Percentiles rank a stretch among this genome's conserved stretches.
Conservation (phyloP, 2,797 vertebrate genomes). For the Oophaga sylvatica region DNA sequence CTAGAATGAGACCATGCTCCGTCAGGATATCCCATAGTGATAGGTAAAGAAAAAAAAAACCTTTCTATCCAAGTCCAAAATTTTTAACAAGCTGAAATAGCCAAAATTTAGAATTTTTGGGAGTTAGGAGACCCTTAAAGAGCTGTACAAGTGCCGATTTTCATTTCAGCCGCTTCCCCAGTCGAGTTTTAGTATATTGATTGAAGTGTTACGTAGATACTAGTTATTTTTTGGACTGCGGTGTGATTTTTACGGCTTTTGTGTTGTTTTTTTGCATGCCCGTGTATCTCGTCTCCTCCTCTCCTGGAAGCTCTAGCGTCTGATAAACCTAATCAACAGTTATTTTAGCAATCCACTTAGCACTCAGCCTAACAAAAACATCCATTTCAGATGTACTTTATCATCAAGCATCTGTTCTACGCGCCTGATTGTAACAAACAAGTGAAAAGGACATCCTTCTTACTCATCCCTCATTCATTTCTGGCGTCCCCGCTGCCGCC, state of each 20-base stretch:
- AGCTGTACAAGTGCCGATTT: background rate
- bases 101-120: no score
- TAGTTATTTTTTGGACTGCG: background rate
- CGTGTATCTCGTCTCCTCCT: background rate
- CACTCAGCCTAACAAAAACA: slow-evolving; percentile 57
- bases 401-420: slow-evolving; percentile 55
- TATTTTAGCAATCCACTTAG: slow-evolving; percentile 60
- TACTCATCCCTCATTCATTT: slow-evolving; percentile 27
- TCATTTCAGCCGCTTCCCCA: background rate
- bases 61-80: no score
- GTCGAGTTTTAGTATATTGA: background rate
- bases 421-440: slow-evolving; percentile 54
- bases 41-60: no score
- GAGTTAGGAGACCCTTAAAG: background rate
- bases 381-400: slow-evolving; percentile 54
- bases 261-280: background rate
- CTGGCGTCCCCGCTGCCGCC: slow-evolving; percentile 5
- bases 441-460: slow-evolving; percentile 43
- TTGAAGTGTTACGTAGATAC: background rate
- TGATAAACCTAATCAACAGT: slow-evolving; percentile 52
- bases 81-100: no score
- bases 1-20: no score
- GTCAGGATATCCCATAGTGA: background rate
- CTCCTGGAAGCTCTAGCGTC: slow-evolving; percentile 18
- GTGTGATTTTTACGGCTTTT: slow-evolving; percentile 10